Base-by-base conservation (phyloP, 2,797 vertebrate genomes). In the Pseudomugil tenellus region DNA sequence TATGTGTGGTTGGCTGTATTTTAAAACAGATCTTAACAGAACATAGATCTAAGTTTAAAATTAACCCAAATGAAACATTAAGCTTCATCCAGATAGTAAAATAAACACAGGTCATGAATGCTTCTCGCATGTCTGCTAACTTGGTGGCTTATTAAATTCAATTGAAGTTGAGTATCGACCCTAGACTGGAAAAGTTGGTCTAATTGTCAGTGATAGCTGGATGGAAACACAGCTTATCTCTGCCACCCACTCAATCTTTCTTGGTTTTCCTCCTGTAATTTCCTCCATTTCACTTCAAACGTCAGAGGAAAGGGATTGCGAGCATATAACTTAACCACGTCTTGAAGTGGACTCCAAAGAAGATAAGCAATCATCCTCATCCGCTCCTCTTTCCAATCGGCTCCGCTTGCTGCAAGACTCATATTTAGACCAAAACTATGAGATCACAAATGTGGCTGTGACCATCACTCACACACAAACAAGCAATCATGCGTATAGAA, bases 161-260 rank as follows among this genome's bases (percentile, higher is more conserved):
- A 76, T 81, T 73, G 79, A 84, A 66, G 67, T 66, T 73, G 78
- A 83, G 76, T 81, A 83, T 84, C 78, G 84, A 79, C 63, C 67
- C 56, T 67, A 51, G 71, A 80, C 67, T 32, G 56, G 67, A 81
- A 77, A 74, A 80, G 76, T 79, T 70, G 65, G 34, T 61, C 56
- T 87, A 89, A 91, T 91, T 83, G 62, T 58, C 63, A 76, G 63
- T 72, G 79, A 87, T 79, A 83, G 80, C 64, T 84, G 79, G 70
- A 87, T 70, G 78, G 70, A 89, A 74, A 72, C 17, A 14, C 46
- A 78, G 51, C 72, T 85, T 70, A 83, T 86, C 73, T 82, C 76
- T 71, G 63, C 79, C 83, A 74, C 84, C 84, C 76, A 83, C 79
- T 85, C 84, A 57, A 67, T 78, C 73, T 74, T 64, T 58, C 68